Percentiles rank a stretch among this genome's conserved stretches.
These are phyloP conservation scores for Lepidurus couesii DNA, from an alignment of 1,140 invertebrate genomes.

Conservation along the genomic window DNA sequence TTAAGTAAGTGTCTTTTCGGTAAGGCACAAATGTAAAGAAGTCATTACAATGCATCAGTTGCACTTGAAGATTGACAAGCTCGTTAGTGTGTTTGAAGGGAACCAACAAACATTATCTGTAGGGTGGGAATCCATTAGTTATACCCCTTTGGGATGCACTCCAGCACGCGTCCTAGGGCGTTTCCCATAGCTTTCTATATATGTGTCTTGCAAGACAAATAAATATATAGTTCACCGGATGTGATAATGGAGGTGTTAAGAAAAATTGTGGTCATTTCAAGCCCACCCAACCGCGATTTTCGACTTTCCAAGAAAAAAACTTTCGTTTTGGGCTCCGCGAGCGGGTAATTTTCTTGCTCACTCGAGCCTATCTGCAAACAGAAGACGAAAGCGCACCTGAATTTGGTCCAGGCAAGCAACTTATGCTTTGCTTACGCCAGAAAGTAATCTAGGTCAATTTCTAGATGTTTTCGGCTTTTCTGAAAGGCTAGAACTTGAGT, in stretches of 20 bases:
- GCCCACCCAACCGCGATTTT: neutral
- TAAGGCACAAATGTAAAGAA: neutral
- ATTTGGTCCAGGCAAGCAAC: neutral
- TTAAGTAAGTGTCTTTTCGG: neutral
- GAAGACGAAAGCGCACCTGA: neutral
- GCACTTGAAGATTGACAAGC: neutral
- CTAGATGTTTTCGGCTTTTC: no score
- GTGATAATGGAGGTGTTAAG: neutral
- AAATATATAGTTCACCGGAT: neutral
- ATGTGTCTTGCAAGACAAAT: neutral
- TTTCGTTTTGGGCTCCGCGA: neutral
- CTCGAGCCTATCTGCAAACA: neutral
- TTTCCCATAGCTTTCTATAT: no score
- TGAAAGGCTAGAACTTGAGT: no score
- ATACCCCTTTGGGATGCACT: conserved; percentile 18
- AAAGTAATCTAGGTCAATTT: no score
- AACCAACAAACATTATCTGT: no score
- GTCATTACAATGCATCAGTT: neutral
- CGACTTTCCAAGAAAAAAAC: neutral
- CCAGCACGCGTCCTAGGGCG: neutral
- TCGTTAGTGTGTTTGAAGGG: neutral
- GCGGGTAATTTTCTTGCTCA: neutral
- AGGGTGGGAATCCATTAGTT: no score
- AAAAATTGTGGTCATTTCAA: conserved; percentile 3
- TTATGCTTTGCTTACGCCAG: neutral